Conservation (phyloP, 1,140 invertebrate genomes). For the Marisa cornuarietis region DNA sequence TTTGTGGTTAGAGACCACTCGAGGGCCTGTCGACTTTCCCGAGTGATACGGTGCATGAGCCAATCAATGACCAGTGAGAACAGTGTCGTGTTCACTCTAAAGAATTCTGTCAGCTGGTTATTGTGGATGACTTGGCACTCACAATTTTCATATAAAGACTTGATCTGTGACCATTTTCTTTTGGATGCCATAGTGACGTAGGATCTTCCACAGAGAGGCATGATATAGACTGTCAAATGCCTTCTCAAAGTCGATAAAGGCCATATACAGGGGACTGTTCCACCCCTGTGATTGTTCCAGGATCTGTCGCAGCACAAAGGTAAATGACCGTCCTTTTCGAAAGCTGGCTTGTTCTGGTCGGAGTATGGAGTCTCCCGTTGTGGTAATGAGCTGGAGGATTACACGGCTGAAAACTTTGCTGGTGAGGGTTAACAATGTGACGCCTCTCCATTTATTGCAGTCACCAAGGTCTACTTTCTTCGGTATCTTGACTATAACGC, state of each 20-base stretch:
- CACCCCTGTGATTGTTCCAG: constrained; percentile 28
- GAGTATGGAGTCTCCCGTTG: not conserved
- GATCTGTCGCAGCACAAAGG: constrained; percentile 25
- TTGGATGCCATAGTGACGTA: constrained; percentile 7
- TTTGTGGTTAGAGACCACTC: not conserved
- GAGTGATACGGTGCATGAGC: not conserved
- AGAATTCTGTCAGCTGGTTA: not conserved
- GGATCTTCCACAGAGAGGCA: constrained; percentile 8
- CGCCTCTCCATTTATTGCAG: constrained; percentile 29
- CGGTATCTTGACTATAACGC: constrained; percentile 21
- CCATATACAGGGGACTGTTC: constrained; percentile 6
- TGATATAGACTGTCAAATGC: constrained; percentile 20
- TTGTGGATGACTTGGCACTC: not conserved
- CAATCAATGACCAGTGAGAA: constrained; percentile 7
- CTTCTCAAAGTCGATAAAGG: constrained; percentile 31
- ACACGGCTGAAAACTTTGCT: constrained; percentile 14
- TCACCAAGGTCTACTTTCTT: constrained; percentile 17
- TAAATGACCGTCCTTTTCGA: constrained; percentile 18
- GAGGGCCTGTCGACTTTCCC: not conserved
- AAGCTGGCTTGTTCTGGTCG: constrained; percentile 27
- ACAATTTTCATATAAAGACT: not conserved
- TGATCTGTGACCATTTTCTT: not conserved
- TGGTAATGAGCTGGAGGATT: constrained; percentile 19
- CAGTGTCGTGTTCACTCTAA: not conserved
- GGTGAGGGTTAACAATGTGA: constrained; percentile 13